phyloP scores from a whole-genome alignment of 2,797 vertebrate species.

The Crocodylus rhombifer region DNA sequence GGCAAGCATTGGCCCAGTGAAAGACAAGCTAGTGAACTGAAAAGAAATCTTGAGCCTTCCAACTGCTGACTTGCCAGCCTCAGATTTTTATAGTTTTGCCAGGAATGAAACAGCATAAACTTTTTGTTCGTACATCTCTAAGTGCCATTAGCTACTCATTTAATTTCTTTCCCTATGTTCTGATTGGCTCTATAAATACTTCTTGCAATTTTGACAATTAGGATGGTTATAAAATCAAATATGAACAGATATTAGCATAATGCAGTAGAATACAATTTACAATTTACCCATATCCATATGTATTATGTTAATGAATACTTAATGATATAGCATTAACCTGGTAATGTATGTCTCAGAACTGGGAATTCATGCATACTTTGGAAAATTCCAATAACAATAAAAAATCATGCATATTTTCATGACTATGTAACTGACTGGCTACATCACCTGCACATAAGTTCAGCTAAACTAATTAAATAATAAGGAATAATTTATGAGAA shows the following conservation, averaged over 20 bases:
- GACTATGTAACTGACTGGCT: conserved; percentile 66
- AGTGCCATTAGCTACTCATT: conserved; percentile 62
- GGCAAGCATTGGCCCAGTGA: conserved; percentile 8
- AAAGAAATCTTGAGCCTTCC: neutral
- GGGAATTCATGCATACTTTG: conserved; percentile 38
- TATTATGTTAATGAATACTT: conserved; percentile 52
- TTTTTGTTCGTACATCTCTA: conserved; percentile 60
- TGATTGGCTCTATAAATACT: conserved; percentile 63
- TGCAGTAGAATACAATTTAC: conserved; percentile 35
- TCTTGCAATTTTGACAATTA: conserved; percentile 50
- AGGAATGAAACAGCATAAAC: conserved; percentile 56
- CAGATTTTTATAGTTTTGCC: conserved; percentile 28
- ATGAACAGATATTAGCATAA: conserved; percentile 64
- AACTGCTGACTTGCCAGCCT: conserved; percentile 13
- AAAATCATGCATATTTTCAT: conserved; percentile 60
- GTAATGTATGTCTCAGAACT: conserved; percentile 37
- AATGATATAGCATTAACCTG: conserved; percentile 52
- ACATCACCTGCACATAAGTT: conserved; percentile 57
- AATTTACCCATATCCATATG: conserved; percentile 43
- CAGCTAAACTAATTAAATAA: conserved; percentile 76
- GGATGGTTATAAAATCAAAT: conserved; percentile 40
- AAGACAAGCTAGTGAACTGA: conserved; percentile 7
- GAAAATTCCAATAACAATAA: conserved; percentile 60
- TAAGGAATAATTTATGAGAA: conserved; percentile 51
- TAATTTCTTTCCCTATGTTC: conserved; percentile 56